These are phyloP conservation scores for Netelia virgata DNA, from an alignment of 2,888 invertebrate species.

Conservation along the genomic window DNA sequence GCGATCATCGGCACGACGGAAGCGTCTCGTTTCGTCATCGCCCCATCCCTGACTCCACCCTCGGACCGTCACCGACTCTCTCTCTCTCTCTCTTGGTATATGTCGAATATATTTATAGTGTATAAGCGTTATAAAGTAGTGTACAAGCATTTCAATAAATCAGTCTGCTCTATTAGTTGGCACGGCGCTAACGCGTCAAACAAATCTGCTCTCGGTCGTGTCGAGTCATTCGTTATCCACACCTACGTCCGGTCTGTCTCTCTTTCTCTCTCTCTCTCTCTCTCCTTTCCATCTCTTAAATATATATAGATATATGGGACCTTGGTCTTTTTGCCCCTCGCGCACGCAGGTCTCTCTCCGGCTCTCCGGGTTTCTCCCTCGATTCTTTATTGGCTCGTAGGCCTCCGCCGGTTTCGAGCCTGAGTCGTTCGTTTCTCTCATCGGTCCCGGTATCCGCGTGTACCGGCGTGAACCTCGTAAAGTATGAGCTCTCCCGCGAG, in stretches of 20 bases:
- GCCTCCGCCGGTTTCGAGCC: constrained; percentile 38
- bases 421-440: constrained; percentile 59
- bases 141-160: constrained; percentile 74
- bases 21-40: constrained; percentile 62
- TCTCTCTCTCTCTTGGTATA: neutral
- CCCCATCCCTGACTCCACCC: constrained; percentile 34
- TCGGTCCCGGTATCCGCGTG: neutral
- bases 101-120: constrained; percentile 50
- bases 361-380: constrained; percentile 34
- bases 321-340: constrained; percentile 42
- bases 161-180: constrained; percentile 81
- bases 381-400: constrained; percentile 67
- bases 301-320: neutral
- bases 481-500: constrained; percentile 48
- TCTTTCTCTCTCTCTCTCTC: neutral
- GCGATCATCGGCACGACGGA: constrained; percentile 52
- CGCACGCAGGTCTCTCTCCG: constrained; percentile 10
- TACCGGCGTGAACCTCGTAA: constrained; percentile 61
- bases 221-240: constrained; percentile 74
- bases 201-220: constrained; percentile 76
- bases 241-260: constrained; percentile 68
- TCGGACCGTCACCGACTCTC: neutral
- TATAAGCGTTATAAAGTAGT: constrained; percentile 65
- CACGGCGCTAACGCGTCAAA: constrained; percentile 78
- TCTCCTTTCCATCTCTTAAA: neutral